phyloP scores from a whole-genome alignment of 2,888 invertebrate species.

The Heteromurus nitidus region DNA sequence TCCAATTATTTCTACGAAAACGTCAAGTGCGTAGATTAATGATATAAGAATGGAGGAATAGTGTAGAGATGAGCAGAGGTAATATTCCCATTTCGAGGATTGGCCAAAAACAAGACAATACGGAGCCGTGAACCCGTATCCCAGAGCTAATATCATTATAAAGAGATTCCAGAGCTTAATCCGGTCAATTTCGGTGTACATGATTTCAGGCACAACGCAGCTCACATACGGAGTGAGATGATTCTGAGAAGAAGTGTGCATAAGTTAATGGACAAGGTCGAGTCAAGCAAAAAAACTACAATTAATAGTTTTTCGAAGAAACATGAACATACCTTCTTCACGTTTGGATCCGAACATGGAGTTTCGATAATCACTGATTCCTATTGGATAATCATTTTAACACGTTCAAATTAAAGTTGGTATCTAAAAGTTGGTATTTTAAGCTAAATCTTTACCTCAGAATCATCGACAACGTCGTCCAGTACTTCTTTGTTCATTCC shows the following conservation, averaged over 20 bases:
- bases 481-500: slow-evolving; percentile 59
- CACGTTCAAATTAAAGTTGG: too few species aligned
- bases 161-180: slow-evolving; percentile 64
- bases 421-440: too few species aligned
- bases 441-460: slow-evolving; percentile 52
- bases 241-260: too few species aligned
- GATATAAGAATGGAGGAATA: not conserved
- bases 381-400: too few species aligned
- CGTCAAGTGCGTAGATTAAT: slow-evolving; percentile 58
- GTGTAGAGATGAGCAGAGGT: slow-evolving; percentile 16
- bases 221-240: slow-evolving; percentile 66
- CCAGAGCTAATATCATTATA: slow-evolving; percentile 48
- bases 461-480: slow-evolving; percentile 72
- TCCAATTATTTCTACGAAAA: slow-evolving; percentile 68
- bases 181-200: slow-evolving; percentile 52
- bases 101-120: slow-evolving; percentile 62
- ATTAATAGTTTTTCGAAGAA: too few species aligned
- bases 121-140: slow-evolving; percentile 57
- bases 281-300: too few species aligned
- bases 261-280: too few species aligned
- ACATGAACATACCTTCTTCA: slow-evolving; percentile 33
- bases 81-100: slow-evolving; percentile 40
- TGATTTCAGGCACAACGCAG: slow-evolving; percentile 67
- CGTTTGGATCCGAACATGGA: slow-evolving; percentile 50
- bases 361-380: slow-evolving; percentile 66